Conservation (phyloP, 2,113 vertebrate genomes). For the Mesitornis unicolor region DNA sequence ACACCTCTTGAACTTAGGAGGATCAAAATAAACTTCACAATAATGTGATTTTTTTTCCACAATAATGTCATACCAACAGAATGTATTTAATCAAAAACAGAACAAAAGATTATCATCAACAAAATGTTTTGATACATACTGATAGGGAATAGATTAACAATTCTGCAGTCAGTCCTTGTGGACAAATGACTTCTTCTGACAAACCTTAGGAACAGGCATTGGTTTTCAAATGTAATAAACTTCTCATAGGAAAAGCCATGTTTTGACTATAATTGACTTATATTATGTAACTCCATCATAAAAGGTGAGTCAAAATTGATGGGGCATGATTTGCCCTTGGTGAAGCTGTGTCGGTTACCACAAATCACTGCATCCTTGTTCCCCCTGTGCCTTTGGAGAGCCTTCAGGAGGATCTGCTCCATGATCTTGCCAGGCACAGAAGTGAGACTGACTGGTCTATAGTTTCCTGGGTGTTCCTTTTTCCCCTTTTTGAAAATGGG, state of each 20-base stretch:
- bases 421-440: too few relatives aligned
- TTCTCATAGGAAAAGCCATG: background rate
- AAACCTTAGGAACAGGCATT: background rate
- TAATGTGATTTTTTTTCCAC: background rate
- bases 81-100: background rate
- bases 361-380: too few relatives aligned
- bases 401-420: too few relatives aligned
- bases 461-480: too few relatives aligned
- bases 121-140: background rate
- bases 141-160: background rate
- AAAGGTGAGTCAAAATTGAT: too few relatives aligned
- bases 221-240: background rate
- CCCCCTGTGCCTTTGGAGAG: too few relatives aligned
- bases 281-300: too few relatives aligned
- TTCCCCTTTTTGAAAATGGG: too few relatives aligned
- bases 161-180: background rate
- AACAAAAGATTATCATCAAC: background rate
- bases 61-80: background rate
- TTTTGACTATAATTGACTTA: background rate
- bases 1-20: background rate
- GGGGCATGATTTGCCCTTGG: too few relatives aligned
- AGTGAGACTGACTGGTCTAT: too few relatives aligned
- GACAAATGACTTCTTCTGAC: background rate
- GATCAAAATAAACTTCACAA: background rate
- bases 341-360: too few relatives aligned